phyloP scores from a whole-genome alignment of 92 coral and sea anemone genomes.

The Phymanthus crucifer region DNA sequence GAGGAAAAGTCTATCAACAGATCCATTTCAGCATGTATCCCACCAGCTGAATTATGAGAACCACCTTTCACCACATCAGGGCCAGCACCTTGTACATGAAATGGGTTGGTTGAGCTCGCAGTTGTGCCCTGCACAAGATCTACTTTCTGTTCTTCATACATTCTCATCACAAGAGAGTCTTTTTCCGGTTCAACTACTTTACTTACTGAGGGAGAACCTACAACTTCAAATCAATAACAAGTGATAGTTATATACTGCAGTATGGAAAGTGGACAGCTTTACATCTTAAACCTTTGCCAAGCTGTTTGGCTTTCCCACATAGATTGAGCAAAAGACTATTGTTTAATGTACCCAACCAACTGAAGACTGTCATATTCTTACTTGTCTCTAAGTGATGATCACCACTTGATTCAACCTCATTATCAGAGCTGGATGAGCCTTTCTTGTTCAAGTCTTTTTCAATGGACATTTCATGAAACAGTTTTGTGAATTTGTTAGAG shows the following conservation, averaged over 20 bases:
- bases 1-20: constrained; percentile 23
- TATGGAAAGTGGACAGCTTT: background rate
- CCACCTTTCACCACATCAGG: constrained; percentile 32
- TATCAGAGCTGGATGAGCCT: constrained; percentile 16
- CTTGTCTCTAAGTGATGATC: constrained; percentile 24
- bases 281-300: background rate
- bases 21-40: background rate
- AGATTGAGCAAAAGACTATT: too few species aligned
- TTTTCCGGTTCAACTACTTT: background rate
- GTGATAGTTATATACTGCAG: too few species aligned
- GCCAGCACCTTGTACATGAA: background rate
- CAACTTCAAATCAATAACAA: background rate
- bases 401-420: constrained; percentile 26
- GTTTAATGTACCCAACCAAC: too few species aligned
- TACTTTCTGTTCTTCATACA: constrained; percentile 11
- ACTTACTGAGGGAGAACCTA: background rate
- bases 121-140: constrained; percentile 36
- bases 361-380: too few species aligned
- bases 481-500: constrained; percentile 40
- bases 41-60: background rate
- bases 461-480: constrained; percentile 45
- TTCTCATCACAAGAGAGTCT: background rate
- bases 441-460: constrained; percentile 45
- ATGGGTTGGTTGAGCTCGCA: background rate
- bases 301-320: too few species aligned